Conservation (phyloP, 1,140 invertebrate species). For the Trypoxylus dichotomus region DNA sequence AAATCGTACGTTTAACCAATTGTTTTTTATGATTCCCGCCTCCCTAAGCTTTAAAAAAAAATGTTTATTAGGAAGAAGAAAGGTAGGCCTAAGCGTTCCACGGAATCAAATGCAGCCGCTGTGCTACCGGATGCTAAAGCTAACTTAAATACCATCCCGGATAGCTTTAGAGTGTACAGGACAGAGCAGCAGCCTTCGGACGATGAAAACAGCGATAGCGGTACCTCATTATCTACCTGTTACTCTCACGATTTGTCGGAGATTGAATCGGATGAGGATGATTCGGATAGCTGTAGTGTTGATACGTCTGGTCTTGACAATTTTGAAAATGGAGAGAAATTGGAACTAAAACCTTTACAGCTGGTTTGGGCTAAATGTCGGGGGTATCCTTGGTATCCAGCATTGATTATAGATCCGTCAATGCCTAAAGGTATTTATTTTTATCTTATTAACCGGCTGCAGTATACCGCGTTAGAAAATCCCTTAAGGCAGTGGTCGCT, state of each 20-base stretch:
- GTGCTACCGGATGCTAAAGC: slow-evolving; percentile 29
- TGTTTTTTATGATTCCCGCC: background rate
- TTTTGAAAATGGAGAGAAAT: slow-evolving; percentile 37
- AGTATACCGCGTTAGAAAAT: no score
- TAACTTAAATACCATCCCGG: slow-evolving; percentile 41
- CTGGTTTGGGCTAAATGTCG: slow-evolving; percentile 96
- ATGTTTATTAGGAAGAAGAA: slow-evolving; percentile 43
- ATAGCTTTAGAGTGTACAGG: slow-evolving; percentile 49
- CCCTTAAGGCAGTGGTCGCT: no score
- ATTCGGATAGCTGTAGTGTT: slow-evolving; percentile 42
- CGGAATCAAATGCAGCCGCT: slow-evolving; percentile 7
- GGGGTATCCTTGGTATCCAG: slow-evolving; percentile 96
- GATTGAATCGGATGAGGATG: slow-evolving; percentile 48
- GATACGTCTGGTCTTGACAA: slow-evolving; percentile 32
- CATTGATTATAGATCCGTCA: slow-evolving; percentile 91
- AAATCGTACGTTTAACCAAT: slow-evolving; percentile 11
- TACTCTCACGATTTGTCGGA: slow-evolving; percentile 51
- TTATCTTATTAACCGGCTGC: no score
- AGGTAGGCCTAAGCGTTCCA: slow-evolving; percentile 36
- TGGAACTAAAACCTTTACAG: slow-evolving; percentile 75
- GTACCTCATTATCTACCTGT: slow-evolving; percentile 51
- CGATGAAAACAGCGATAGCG: slow-evolving; percentile 51
- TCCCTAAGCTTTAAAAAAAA: background rate
- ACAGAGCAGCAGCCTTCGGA: slow-evolving; percentile 47
- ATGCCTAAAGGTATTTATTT: slow-evolving; percentile 70